Evolutionary conservation across 2,797 vertebrate species (phyloP).

Genomic region (Danio aesculapii): DNA sequence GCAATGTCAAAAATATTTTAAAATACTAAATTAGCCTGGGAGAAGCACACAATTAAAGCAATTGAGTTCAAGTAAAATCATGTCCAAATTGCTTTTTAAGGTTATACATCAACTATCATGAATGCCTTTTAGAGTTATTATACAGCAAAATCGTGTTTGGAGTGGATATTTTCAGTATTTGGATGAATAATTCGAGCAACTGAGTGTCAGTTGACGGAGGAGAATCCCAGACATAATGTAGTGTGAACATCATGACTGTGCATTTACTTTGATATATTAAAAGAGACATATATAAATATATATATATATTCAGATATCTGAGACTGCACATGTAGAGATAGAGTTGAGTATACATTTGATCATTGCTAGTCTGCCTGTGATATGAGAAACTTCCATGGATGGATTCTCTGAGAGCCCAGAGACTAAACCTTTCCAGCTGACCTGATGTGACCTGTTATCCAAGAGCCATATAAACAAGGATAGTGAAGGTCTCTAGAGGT

Average conservation of each 20-base stretch:
- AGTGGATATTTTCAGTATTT: neutral
- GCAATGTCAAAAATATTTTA: neutral
- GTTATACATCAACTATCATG: neutral
- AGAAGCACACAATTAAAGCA: neutral
- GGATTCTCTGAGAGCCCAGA: constrained; percentile 16
- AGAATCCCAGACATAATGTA: neutral
- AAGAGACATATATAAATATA: neutral
- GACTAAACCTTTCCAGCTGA: constrained; percentile 12
- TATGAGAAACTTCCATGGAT: constrained; percentile 11
- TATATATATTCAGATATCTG: neutral
- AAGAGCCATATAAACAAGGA: constrained; percentile 4
- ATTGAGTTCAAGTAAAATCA: no score
- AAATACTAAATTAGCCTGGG: neutral
- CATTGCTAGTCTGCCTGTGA: neutral
- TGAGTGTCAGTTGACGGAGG: neutral
- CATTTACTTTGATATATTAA: neutral
- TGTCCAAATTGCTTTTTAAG: neutral
- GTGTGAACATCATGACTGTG: neutral
- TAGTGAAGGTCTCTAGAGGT: neutral
- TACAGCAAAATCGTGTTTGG: neutral
- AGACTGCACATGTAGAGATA: neutral
- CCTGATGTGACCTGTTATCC: constrained; percentile 8
- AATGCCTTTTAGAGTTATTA: neutral
- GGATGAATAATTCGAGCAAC: neutral
- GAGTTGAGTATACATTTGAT: neutral